These are phyloP conservation scores for Brachionus asplanchnoidis DNA, from an alignment of 1,140 invertebrate genomes.

Conservation along the genomic window DNA sequence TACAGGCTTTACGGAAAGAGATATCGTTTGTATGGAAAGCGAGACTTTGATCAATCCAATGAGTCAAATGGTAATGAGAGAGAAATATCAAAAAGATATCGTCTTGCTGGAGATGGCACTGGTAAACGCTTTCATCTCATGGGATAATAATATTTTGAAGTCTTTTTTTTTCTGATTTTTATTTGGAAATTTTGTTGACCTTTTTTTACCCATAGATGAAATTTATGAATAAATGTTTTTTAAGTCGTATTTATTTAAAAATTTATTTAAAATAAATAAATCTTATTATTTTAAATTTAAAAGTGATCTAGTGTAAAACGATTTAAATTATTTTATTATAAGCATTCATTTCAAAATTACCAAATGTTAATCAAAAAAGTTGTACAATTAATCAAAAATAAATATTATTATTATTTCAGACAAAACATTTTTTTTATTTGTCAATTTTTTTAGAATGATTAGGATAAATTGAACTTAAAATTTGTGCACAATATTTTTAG, in stretches of 20 bases:
- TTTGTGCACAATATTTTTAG: too few relatives aligned
- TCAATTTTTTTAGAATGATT: too few relatives aligned
- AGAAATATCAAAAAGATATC: background rate
- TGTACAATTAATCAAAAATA: too few relatives aligned
- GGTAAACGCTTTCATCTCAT: background rate
- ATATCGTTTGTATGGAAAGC: constrained; percentile 29
- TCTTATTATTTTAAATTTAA: background rate
- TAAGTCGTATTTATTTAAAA: background rate
- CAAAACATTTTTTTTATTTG: too few relatives aligned
- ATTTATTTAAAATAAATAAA: background rate
- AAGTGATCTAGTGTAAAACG: too few relatives aligned
- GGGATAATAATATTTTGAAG: background rate
- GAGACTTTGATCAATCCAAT: background rate
- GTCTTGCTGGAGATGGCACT: background rate
- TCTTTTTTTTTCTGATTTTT: background rate
- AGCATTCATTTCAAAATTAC: too few relatives aligned
- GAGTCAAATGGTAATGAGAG: background rate
- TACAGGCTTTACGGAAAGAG: constrained; percentile 19
- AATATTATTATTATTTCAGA: too few relatives aligned
- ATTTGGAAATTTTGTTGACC: background rate
- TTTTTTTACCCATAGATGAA: background rate
- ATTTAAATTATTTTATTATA: too few relatives aligned
- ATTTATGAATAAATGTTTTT: background rate
- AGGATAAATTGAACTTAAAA: too few relatives aligned
- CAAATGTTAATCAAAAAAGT: too few relatives aligned